phyloP scores from a whole-genome alignment of 2,888 invertebrate genomes.

The Zygothrica quintamaculata region DNA sequence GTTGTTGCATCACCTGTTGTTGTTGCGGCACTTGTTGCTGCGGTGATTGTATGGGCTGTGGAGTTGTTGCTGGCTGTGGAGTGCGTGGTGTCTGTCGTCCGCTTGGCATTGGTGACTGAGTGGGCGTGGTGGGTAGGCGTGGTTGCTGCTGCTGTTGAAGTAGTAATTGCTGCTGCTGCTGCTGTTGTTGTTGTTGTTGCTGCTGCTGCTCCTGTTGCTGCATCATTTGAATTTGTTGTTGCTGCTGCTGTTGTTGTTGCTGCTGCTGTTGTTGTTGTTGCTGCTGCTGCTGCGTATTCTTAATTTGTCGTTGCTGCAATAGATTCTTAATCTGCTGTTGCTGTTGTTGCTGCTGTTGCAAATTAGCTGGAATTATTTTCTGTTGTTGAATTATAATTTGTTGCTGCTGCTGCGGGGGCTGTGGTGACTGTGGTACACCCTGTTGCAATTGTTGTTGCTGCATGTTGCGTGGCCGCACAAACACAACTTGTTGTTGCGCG shows the following conservation, averaged over 20 bases:
- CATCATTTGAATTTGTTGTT: slow-evolving; percentile 52
- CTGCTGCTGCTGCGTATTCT: slow-evolving; percentile 56
- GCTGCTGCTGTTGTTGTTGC: slow-evolving; percentile 57
- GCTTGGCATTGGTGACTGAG: slow-evolving; percentile 76
- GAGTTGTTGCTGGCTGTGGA: slow-evolving; percentile 78
- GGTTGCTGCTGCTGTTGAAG: slow-evolving; percentile 68
- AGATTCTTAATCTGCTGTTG: slow-evolving; percentile 74
- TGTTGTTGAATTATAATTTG: slow-evolving; percentile 81
- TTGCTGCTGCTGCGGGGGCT: slow-evolving; percentile 72
- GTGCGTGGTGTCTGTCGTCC: slow-evolving; percentile 80
- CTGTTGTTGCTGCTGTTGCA: slow-evolving; percentile 63
- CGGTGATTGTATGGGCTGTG: slow-evolving; percentile 81
- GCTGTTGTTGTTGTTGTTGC: slow-evolving; percentile 53
- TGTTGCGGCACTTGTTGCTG: slow-evolving; percentile 72
- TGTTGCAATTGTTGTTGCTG: slow-evolving; percentile 69
- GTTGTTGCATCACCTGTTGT: slow-evolving; percentile 54
- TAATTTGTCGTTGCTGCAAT: slow-evolving; percentile 66
- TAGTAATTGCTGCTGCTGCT: slow-evolving; percentile 76
- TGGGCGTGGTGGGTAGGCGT: slow-evolving; percentile 60
- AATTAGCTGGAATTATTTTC: slow-evolving; percentile 79
- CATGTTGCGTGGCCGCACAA: slow-evolving; percentile 76
- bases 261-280: slow-evolving; percentile 59
- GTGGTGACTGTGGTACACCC: slow-evolving; percentile 70
- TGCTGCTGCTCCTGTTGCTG: slow-evolving; percentile 51
- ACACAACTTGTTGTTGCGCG: slow-evolving; percentile 78